Base-by-base conservation (phyloP, 2,888 invertebrate genomes). In the Catocala sponsa region DNA sequence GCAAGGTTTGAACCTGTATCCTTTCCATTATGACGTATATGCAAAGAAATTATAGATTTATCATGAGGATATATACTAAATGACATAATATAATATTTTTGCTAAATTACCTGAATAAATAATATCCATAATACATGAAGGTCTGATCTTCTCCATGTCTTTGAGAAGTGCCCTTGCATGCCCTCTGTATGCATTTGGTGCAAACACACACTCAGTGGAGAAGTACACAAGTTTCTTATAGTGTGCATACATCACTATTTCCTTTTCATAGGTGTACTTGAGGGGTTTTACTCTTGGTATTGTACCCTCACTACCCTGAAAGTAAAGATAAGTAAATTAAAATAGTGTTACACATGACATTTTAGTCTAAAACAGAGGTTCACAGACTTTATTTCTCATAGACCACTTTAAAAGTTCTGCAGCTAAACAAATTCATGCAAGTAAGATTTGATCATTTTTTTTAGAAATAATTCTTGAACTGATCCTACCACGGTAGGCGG, bases 221-320 rank as follows among this genome's bases (percentile, higher is more conserved):
- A 99, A 99, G 88, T 99, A 99, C 7, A 99, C 97, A 35, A 99
- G 92, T 83, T 98, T 98, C 86, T 98, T 98, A 87, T 98, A 99
- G 87, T 99, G 98, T 0, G 99, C 99, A 92, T 99, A 99, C 98
- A 99, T 98, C 0, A 99, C 99, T 84, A 99, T 99, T 94, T 99
- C 99, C 85, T 99, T 99, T 88, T 99, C 99, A 88, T 99, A 99
- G 0, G 98, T 97, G 86, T 99, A 99, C 86, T 99, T 99, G 46
- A 99, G 96, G 0, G 99, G 99, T 85, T 99, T 99, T 13, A 98
- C 98, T 77, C 99, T 95, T 0, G 98, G 98, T 80, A 99, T 97
- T 9, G 97, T 95, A 68, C 97, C 98, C 82, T 97, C 97, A 78
- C 96, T 95, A 70, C 97, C 96, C 97, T 97, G 82, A 64, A 95